Base-by-base conservation (phyloP, 2,113 vertebrate species). In the Albula goreensis region DNA sequence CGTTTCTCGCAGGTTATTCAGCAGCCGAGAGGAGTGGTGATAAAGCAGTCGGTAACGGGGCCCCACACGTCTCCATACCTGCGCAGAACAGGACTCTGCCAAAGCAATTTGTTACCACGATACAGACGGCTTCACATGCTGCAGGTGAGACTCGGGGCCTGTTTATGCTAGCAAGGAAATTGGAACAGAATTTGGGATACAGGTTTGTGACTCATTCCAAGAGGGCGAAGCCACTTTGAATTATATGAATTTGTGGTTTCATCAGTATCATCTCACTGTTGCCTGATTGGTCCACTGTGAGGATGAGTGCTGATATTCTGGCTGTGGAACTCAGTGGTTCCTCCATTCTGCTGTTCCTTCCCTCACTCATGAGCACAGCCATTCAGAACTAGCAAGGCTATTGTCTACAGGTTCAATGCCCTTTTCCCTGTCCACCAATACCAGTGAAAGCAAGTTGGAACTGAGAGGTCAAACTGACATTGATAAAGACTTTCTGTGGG, bases 1-100 rank as follows among this genome's bases (percentile, higher is more conserved):
- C n/a, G n/a, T 31, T 22, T n/a, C 70, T 89, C 89, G 53, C 90
- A 97, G 96, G 91, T 96, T 83, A 94, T 97, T 84, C 96, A 96
- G 3, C 95, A 95, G 50, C 89, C 95, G 56, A 85, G 94, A 4
- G 94, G 92, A 90, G 63, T 91, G 3, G 5, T 90, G 87, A 86
- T 93, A 50, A 95, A 95, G 89, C 94, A 94, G 86, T 87, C 92
- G 50, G 50, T 85, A 51, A 90, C 92, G 17, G 31, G 6, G 19
- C 91, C 0, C 91, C 85, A 81, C 93, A 0, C 89, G 89, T 51
- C 85, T 92, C 48, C 85, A 93, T 79, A 8, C 86, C 0, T 85
- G 92, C 91, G 90, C 92, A 74, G 74, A 94, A 52, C 94, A 93
- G 88, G 91, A 91, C 84, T 53, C 93, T 85, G n/a, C 11, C 85